Evolutionary conservation across 2,888 invertebrate species (phyloP), one percentile per base, ranked within the genome.

Genomic region (Chaetoderma sp.): DNA sequence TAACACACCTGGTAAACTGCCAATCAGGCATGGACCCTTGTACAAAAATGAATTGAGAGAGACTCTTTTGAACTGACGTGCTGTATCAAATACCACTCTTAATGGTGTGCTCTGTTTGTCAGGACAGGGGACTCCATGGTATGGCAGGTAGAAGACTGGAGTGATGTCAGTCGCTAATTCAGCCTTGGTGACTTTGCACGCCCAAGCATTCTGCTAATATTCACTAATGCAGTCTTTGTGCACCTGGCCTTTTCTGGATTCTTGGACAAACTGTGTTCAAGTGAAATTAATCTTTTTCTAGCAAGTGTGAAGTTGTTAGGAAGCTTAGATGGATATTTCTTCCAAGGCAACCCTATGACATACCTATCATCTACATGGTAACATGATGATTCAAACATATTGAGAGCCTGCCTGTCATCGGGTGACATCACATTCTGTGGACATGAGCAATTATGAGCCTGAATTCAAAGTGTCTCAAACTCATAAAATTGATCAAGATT

Each of bases 31-130:
- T 3, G 56, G 56, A 8, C 56, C 56, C 23, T 56, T 56, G 4
- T 39, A 4, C 4, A 56, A 39, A 25, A 32, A 18, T 5, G 44
- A 44, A 4, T 59, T 59, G 28, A 59, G 25, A n/a, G 59, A 59
- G 16, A 44, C 13, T 6, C 58, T 28, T 18, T 42, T 36, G 39
- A 16, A 63, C 23, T 16, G 32, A 23, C 30, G 10, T 23, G 56
- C 64, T 33, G 60, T 60, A 49, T 60, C 60, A 21, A 60, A 60
- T 6, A 61, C 56, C 6, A 65, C 60, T 28, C 60, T 25, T 13
- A 58, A 33, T 18, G 58, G 58, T 8, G 57, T 57, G 28, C 58
- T 57, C 13, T 21, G 25, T 32, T 55, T 65, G 13, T 61, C 60
- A 23, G 52, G 58, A 16, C 63, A 28, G 50, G 58, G 52, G 8